phyloP scores from a whole-genome alignment of 2,888 invertebrate genomes.

The Homarus gammarus region DNA sequence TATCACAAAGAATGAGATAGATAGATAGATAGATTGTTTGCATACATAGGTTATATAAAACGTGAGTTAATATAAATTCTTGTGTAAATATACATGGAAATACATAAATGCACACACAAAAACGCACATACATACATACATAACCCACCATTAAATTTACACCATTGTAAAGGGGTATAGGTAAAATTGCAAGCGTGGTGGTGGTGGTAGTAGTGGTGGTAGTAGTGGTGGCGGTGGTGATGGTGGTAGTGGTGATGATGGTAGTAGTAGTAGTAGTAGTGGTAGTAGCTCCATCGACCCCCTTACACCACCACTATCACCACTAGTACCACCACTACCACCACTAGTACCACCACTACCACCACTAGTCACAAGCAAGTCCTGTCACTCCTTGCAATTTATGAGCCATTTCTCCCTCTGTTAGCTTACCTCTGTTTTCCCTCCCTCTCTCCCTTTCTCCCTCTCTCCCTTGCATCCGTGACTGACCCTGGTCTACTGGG shows the following conservation, averaged over 20 bases:
- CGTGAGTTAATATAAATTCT: slow-evolving; percentile 19
- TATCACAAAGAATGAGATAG: too few relatives aligned
- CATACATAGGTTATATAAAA: slow-evolving; percentile 19
- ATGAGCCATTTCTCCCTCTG: background rate
- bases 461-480: slow-evolving; percentile 1
- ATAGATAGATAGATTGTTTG: background rate
- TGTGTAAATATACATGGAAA: slow-evolving; percentile 16
- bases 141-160: too few relatives aligned
- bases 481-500: slow-evolving; percentile 42
- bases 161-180: too few relatives aligned
- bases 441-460: background rate
- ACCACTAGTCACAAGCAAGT: background rate
- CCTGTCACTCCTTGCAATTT: background rate
- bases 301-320: background rate
- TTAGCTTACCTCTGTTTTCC: background rate
- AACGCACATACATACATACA: background rate
- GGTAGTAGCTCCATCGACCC: background rate
- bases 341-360: background rate
- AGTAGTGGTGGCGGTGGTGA: too few relatives aligned
- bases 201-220: too few relatives aligned
- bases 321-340: background rate
- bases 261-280: background rate
- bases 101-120: too few relatives aligned
- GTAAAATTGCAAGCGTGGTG: too few relatives aligned
- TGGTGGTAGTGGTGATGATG: background rate